phyloP scores from a whole-genome alignment of 2,113 vertebrate genomes.

The Bos javanicus region DNA sequence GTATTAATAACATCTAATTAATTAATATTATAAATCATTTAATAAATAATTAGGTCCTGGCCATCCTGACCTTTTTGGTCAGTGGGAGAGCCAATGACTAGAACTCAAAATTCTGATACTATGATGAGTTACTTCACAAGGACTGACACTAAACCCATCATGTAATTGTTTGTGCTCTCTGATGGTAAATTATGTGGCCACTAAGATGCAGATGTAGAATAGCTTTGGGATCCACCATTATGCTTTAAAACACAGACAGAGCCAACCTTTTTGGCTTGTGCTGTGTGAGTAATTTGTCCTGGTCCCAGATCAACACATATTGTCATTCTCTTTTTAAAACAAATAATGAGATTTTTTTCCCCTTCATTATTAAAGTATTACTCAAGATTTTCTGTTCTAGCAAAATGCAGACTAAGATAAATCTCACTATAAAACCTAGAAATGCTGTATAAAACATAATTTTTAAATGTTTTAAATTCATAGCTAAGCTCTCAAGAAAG shows the following conservation, averaged over 20 bases:
- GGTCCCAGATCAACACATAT: not conserved
- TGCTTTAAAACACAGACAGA: not conserved
- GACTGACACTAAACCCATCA: not conserved
- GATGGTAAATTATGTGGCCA: not conserved
- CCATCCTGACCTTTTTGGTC: not conserved
- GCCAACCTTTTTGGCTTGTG: not conserved
- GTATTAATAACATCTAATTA: not conserved
- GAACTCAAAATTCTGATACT: not conserved
- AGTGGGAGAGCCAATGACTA: not conserved
- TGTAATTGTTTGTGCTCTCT: not conserved
- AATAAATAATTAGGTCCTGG: not conserved
- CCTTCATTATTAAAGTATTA: not conserved
- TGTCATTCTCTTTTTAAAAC: conserved; percentile 8
- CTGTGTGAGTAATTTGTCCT: not conserved
- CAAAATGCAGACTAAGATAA: conserved; percentile 2
- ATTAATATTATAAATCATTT: not conserved
- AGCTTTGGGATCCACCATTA: not conserved
- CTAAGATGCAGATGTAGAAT: not conserved
- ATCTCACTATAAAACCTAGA: conserved; percentile 18
- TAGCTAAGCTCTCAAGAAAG: conserved; percentile 11
- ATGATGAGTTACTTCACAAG: not conserved
- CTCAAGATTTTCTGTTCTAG: conserved; percentile 26
- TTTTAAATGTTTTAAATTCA: conserved; percentile 26
- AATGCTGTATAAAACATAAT: conserved; percentile 7
- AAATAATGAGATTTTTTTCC: not conserved